Base-by-base conservation (phyloP, 2,113 vertebrate species). In the Periophthalmus modestus region DNA sequence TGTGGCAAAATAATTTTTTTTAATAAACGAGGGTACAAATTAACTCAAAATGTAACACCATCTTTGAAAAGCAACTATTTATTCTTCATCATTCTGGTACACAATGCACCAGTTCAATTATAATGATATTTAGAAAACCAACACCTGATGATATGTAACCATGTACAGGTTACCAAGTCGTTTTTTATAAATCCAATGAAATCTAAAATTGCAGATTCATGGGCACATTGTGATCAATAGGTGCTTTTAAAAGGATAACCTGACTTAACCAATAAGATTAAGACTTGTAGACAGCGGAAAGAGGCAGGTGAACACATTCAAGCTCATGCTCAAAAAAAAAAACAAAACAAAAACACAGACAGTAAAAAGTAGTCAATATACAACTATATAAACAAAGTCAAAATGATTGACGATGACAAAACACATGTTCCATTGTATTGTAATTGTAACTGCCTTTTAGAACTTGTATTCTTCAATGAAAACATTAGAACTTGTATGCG, bases 321-420 rank as follows among this genome's bases (percentile, higher is more conserved):
- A 84, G 93, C 89, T 87, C 75, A 95, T 95, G 94, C 94, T 93
- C 91, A 69, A 88, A 33, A 83, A 84, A 73, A 28, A 0, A 75
- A 47, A n/a, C 65, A 0, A 75, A 47, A n/a, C 65, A 57, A 68
- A 75, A 83, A 83, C 71, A 39, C 10, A 77, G 33, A 85, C 63
- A 66, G 71, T 81, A 73, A 82, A 77, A 81, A 85, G 47, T 58
- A 74, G 36, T 79, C 6, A 67, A 88, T 89, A 54, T 91, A 92
- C 85, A 92, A 82, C 80, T 88, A 82, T 88, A 88, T 69, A 92
- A 69, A 80, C 77, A 80, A 72, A 75, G 82, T 73, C 57, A 85
- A 70, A 82, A 85, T 73, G 73, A 86, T 66, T 67, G 72, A 72
- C 4, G 13, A 63, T 46, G 24, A 76, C 54, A 68, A 59, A 73